A percentile compares a stretch with the other conserved stretches of the same genome.
These are phyloP conservation scores for Maniola jurtina DNA, from an alignment of 1,140 invertebrate species.

Conservation along the genomic window DNA sequence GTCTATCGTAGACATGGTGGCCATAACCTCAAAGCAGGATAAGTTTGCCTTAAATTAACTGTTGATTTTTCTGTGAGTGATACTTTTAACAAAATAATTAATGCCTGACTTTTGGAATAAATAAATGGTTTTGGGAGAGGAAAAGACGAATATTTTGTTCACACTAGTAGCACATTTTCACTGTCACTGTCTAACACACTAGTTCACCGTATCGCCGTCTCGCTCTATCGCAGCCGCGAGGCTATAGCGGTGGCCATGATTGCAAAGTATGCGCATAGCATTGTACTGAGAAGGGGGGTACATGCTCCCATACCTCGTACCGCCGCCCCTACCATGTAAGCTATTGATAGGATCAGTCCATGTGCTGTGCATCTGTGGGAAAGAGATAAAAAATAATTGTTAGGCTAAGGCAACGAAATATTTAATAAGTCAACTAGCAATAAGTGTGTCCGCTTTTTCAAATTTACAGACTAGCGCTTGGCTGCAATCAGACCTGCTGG, in stretches of 20 bases:
- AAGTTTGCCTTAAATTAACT: no score
- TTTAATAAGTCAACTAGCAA: no score
- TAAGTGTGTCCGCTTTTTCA: no score
- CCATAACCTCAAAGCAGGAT: no score
- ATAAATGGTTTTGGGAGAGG: no score
- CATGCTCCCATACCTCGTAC: conserved; percentile 37
- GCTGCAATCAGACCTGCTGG: no score
- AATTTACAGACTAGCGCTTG: no score
- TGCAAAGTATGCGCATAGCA: conserved; percentile 33
- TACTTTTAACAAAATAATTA: no score
- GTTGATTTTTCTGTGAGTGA: no score
- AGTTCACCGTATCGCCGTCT: background rate
- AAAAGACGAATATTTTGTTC: background rate
- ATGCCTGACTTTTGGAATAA: no score
- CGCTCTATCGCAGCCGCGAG: conserved; percentile 34
- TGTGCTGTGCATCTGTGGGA: conserved; percentile 52
- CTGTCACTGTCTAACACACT: background rate
- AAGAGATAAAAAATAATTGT: conserved; percentile 7
- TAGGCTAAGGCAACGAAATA: background rate
- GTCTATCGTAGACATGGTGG: no score
- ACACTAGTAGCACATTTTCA: background rate
- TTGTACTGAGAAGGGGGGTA: conserved; percentile 23
- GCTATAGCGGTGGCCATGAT: conserved; percentile 35
- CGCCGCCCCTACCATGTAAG: conserved; percentile 45
- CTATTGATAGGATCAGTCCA: conserved; percentile 52